Conservation (phyloP, 2,113 vertebrate species). For the Mandrillus leucophaeus region DNA sequence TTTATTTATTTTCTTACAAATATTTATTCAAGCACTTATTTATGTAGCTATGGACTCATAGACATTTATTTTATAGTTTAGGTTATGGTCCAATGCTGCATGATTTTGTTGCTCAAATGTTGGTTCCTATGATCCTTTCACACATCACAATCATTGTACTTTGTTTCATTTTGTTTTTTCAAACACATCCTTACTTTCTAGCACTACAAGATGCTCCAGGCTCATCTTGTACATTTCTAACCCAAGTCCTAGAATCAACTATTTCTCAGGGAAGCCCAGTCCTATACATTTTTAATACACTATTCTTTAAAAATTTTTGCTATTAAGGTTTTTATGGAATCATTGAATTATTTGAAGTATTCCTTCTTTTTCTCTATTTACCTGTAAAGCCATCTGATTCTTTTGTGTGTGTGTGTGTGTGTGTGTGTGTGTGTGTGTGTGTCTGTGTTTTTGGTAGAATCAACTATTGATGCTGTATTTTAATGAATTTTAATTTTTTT, state of each 20-base stretch:
- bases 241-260: not conserved
- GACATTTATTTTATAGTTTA: slow-evolving; percentile 38
- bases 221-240: not conserved
- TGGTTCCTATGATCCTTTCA: not conserved
- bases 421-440: too few relatives aligned
- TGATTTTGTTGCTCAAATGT: slow-evolving; percentile 16
- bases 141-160: not conserved
- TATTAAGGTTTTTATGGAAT: not conserved
- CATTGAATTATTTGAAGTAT: not conserved
- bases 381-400: not conserved
- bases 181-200: slow-evolving; percentile 13
- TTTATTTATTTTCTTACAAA: not conserved
- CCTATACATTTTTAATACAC: not conserved
- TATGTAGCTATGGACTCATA: not conserved
- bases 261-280: not conserved
- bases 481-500: not conserved
- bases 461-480: not conserved
- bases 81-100: not conserved
- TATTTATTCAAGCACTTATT: slow-evolving; percentile 44
- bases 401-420: not conserved
- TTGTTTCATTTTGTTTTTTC: not conserved
- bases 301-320: not conserved
- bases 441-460: not conserved
- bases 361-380: not conserved
- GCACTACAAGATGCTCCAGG: not conserved